Base-by-base conservation (phyloP, 2,888 invertebrate genomes). In the Eupithecia inturbata region DNA sequence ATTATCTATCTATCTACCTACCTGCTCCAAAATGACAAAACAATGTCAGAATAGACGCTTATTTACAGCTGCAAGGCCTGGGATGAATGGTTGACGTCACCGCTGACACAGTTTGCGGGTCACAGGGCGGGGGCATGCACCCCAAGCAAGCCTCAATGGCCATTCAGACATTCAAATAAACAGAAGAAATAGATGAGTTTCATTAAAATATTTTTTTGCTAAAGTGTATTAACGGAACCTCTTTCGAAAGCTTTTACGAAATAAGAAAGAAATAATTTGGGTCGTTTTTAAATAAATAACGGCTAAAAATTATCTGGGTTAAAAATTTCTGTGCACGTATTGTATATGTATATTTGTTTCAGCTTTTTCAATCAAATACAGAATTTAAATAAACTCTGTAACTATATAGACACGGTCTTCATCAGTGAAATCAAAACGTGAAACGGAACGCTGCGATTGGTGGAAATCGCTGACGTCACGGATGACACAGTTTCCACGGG, bases 401-500 rank as follows among this genome's bases (percentile, higher is more conserved):
- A 57, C 12, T 26, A 12, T 26, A 57, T 26, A 26, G 26, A 57
- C 53, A 57, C 22, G 4, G 53, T 57, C 7, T 64, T n/a, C 33
- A 63, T 33, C 16, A 63, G 10, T 33, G 63, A n/a, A 64, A 64
- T 36, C 19, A 28, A 67, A 70, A 57, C 66, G 67, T 74, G 67
- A 68, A 73, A 57, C 45, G 33, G 64, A 45, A 49, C 66, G 67
- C 49, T 70, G 45, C 41, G 63, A 72, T 75, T 77, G 77, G 78
- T 72, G 67, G 66, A n/a, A 63, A 28, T 14, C 10, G 64, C 69
- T 77, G 77, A 79, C 78, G 78, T 79, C 77, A 79, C 68, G 69
- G 67, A 77, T 88, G 89, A 88, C 89, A 89, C 85, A 88, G 84
- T 86, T 90, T 79, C 72, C 73, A 69, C 77, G 70, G 19, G 71